Base-by-base conservation (phyloP, 2,113 vertebrate species). In the Felis chaus region DNA sequence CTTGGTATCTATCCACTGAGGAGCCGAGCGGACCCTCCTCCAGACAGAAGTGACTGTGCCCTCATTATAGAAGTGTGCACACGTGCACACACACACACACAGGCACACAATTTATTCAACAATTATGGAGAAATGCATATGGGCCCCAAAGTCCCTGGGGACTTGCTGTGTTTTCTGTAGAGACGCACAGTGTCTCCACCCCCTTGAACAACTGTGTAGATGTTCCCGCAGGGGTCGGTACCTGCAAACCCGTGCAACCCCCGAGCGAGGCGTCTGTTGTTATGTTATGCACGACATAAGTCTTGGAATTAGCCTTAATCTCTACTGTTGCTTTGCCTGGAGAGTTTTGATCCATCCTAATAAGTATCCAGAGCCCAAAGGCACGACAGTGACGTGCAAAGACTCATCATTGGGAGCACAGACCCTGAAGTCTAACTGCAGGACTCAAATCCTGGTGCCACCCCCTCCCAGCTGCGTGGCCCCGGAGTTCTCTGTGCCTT, bases 191-290 rank as follows among this genome's bases (percentile, higher is more conserved):
- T 19, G 66, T n/a, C 27, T 18, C 1, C 4, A 1, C 0, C 27
- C 73, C 45, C 31, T n/a, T 15, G 31, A 36, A 76, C 27, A 79
- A 9, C 33, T 36, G 10, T 0, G 7, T 1, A 31, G 57, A 23
- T 9, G 21, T 18, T 36, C 16, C 87, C 57, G 66, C 0, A 0
- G 29, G 48, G 45, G 13, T 33, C 39, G 41, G 29, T 10, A 21
- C 45, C 66, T 74, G 65, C 39, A 57, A n/a, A 71, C 12, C 25
- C 0, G 0, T 0, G 2, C 0, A 1, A 19, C 63, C 23, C 7
- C 12, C 3, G n/a, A 78, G 85, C n/a, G 55, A 57, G 19, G 55
- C 19, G 31, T 65, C 61, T 73, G 33, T 13, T 85, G 74, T 82
- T 69, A 45, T 33, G 65, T 83, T 31, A 68, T 3, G 50, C n/a